Evolutionary conservation across 2,888 invertebrate species (phyloP).

Genomic region (Elmis aenea): DNA sequence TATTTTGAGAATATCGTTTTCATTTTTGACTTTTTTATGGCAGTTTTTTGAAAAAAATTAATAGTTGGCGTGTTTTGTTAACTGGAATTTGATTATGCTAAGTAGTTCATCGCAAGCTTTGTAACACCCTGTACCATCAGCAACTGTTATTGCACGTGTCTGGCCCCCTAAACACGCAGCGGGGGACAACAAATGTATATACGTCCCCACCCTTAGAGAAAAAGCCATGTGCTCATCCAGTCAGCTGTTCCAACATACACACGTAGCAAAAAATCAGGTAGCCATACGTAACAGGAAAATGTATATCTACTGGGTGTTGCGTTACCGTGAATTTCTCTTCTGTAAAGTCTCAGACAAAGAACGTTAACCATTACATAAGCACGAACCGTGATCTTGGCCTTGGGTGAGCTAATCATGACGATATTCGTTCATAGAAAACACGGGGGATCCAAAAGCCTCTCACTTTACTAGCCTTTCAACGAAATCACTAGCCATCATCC

Average conservation of each 20-base stretch:
- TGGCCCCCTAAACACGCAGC: conserved; percentile 2
- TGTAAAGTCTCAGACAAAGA: conserved; percentile 20
- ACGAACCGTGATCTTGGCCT: conserved; percentile 25
- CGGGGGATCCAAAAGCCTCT: conserved; percentile 17
- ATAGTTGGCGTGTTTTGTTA: too few species aligned
- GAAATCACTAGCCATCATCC: conserved; percentile 5
- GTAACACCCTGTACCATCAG: too few species aligned
- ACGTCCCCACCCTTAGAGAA: conserved; percentile 4
- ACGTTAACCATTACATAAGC: conserved; percentile 16
- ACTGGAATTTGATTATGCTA: too few species aligned
- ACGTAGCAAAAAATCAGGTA: background rate
- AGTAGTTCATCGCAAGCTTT: too few species aligned
- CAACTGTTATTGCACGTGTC: conserved; percentile 7
- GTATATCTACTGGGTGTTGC: too few species aligned
- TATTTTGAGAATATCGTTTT: too few species aligned
- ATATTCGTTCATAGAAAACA: conserved; percentile 15
- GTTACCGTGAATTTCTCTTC: too few species aligned
- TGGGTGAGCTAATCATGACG: conserved; percentile 22
- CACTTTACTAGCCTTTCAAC: conserved; percentile 9
- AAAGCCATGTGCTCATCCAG: background rate
- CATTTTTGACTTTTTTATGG: too few species aligned
- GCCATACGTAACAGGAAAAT: too few species aligned
- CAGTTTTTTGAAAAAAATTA: too few species aligned
- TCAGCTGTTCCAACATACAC: conserved; percentile 6
- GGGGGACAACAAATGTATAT: conserved; percentile 12